Conservation (phyloP, 2,888 invertebrate genomes). For the Epinotia nisella region DNA sequence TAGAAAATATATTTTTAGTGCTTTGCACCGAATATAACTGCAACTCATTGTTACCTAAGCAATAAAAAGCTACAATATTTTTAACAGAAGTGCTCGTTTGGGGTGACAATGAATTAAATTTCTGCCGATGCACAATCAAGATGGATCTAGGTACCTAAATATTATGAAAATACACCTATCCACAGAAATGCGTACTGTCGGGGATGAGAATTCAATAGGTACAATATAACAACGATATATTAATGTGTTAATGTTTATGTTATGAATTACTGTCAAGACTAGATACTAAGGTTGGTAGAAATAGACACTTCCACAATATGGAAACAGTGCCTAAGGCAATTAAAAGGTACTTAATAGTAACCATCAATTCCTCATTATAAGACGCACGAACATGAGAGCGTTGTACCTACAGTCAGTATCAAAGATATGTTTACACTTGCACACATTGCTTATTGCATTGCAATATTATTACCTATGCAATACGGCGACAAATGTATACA, state of each 20-base stretch:
- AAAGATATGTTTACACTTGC: too few relatives aligned
- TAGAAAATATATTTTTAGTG: conserved; percentile 39
- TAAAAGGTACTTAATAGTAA: background rate
- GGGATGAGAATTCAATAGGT: background rate
- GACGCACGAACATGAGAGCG: too few relatives aligned
- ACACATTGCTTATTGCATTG: too few relatives aligned
- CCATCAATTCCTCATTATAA: background rate
- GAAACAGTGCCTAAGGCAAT: background rate
- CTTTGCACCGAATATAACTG: conserved; percentile 48
- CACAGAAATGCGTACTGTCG: background rate
- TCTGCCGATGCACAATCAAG: background rate
- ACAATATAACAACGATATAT: background rate
- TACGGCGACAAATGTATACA: too few relatives aligned
- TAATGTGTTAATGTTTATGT: too few relatives aligned
- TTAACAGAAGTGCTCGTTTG: background rate
- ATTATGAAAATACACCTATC: background rate
- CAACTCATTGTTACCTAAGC: conserved; percentile 14
- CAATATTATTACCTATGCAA: too few relatives aligned
- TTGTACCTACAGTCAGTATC: too few relatives aligned
- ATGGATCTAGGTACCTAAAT: too few relatives aligned
- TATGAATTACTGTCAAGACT: too few relatives aligned
- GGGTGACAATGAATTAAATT: background rate
- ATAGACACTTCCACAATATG: background rate
- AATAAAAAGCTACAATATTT: background rate
- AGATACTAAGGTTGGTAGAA: background rate